Evolutionary conservation across 2,113 vertebrate genomes (phyloP).

Genomic region (Podocnemis expansa): DNA sequence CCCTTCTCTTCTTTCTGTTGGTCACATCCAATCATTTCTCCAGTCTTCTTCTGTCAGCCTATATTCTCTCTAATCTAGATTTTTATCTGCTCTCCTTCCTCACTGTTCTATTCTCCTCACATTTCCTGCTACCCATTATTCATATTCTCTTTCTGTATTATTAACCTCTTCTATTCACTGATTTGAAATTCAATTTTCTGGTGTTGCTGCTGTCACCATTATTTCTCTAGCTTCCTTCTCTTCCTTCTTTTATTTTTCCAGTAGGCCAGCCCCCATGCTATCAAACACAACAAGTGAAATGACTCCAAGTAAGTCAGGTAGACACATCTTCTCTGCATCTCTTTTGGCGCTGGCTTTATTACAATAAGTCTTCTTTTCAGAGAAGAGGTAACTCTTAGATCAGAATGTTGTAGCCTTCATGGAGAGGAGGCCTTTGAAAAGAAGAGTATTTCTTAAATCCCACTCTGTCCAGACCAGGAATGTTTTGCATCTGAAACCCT

Average conservation of each 20-base stretch:
- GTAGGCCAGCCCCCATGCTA: neutral
- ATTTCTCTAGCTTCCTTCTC: neutral
- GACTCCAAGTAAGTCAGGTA: neutral
- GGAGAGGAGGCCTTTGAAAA: neutral
- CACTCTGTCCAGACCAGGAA: neutral
- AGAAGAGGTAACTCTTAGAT: neutral
- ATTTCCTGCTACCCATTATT: neutral
- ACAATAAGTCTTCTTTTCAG: neutral
- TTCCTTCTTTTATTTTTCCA: neutral
- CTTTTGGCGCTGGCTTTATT: conserved; percentile 1
- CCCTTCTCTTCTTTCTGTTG: neutral
- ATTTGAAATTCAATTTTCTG: neutral
- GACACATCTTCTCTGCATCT: neutral
- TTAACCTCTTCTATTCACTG: neutral
- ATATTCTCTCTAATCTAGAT: neutral
- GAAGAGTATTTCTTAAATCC: neutral
- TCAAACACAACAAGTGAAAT: conserved; percentile 1
- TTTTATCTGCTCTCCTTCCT: rapidly evolving
- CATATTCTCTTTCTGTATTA: neutral
- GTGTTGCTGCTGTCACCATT: neutral
- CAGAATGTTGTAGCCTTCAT: neutral
- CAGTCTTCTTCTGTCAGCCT: neutral
- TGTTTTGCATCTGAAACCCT: neutral
- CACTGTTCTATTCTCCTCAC: neutral
- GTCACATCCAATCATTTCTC: neutral